These are phyloP conservation scores for Pygocentrus nattereri DNA, from an alignment of 2,797 vertebrate genomes.

Conservation along the genomic window DNA sequence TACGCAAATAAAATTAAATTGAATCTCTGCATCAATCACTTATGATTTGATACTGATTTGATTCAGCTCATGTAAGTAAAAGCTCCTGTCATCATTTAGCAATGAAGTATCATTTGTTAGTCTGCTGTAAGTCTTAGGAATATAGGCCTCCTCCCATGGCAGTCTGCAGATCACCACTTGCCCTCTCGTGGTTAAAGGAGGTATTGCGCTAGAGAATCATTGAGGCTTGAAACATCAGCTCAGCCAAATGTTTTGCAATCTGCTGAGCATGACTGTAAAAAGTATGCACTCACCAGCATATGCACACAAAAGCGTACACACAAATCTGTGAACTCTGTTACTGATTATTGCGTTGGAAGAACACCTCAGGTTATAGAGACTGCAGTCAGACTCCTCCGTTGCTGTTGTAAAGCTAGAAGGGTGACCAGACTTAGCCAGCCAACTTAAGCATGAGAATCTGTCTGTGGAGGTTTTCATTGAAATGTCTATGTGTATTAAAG, in stretches of 20 bases:
- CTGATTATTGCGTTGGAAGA: constrained; percentile 13
- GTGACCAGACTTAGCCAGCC: no score
- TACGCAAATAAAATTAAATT: background rate
- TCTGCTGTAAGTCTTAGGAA: background rate
- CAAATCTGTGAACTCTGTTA: background rate
- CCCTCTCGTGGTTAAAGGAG: constrained; percentile 47
- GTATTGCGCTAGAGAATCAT: background rate
- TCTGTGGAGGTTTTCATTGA: background rate
- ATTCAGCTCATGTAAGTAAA: constrained; percentile 4
- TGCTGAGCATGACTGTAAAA: constrained; percentile 18
- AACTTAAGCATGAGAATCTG: background rate
- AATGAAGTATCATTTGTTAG: background rate
- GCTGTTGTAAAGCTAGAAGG: no score
- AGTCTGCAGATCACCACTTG: constrained; percentile 1
- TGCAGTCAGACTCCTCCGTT: no score
- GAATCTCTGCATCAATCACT: background rate
- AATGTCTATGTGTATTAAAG: no score
- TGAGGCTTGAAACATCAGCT: constrained; percentile 3
- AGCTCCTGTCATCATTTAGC: background rate
- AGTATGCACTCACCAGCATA: background rate
- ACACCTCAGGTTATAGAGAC: no score
- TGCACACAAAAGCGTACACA: constrained; percentile 2
- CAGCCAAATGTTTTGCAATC: constrained; percentile 3
- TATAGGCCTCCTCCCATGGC: background rate
- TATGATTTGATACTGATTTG: background rate